Base-by-base conservation (phyloP, 2,797 vertebrate genomes). In the Numenius phaeopus region DNA sequence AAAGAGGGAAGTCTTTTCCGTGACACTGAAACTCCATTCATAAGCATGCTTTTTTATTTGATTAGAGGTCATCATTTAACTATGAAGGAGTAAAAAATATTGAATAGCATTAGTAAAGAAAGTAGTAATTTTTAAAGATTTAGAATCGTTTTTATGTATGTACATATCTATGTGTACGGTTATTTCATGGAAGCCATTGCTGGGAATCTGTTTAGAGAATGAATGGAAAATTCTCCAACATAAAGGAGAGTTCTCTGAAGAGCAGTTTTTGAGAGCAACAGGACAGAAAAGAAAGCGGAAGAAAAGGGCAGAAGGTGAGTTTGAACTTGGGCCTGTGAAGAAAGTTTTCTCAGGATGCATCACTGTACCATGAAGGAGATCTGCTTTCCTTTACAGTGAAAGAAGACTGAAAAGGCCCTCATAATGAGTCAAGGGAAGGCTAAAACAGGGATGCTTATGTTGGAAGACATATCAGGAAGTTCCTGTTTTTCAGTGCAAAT, bases 11-110 rank as follows among this genome's bases (percentile, higher is more conserved):
- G 20, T 66, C 47, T 94, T 87, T 87, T 42, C 62, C 71, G 8
- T 46, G 46, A 67, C 32, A 78, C 14, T 64, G 52, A 77, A 78
- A 82, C 30, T 91, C 81, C 84, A 94, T 95, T 94, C 87, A 94
- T 73, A 76, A 76, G 21, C 32, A 69, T 15, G 39, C 4, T 66
- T 83, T 75, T 75, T 71, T 65, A 7, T 72, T 89, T 72, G 27
- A 75, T 62, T 65, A 86, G 81, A 92, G 6, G 16, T 81, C 65
- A n/a, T 65, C 5, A 47, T 80, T 76, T 66, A 39, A 62, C 30
- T 67, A 30, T 20, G 29, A 80, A 78, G 64, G 8, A n/a, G 32
- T 46, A 55, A 94, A 90, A 94, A 66, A 64, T 30, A 72, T 20
- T 66, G 24, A 89, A 70, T 15, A 77, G 8, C 2, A 19, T 62